phyloP scores from a whole-genome alignment of 1,140 invertebrate genomes.

The Pseudomyrmex flavicornis region DNA sequence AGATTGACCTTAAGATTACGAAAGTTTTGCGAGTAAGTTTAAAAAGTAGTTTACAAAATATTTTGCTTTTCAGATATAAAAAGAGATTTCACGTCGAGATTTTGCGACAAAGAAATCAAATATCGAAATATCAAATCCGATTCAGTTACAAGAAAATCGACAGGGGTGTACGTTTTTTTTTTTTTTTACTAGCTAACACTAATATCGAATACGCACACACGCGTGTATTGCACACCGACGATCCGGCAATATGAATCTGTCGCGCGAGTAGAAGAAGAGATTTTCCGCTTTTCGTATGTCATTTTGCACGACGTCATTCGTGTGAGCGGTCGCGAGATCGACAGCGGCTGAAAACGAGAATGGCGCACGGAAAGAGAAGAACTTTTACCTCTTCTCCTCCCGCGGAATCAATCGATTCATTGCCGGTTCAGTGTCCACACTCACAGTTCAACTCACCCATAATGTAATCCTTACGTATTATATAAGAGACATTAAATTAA shows the following conservation, averaged over 20 bases:
- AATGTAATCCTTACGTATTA: constrained; percentile 53
- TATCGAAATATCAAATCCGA: constrained; percentile 54
- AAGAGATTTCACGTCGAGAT: too few relatives aligned
- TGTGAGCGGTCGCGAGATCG: too few relatives aligned
- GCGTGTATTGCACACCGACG: constrained; percentile 9
- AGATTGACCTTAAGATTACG: neutral
- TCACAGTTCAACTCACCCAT: constrained; percentile 63
- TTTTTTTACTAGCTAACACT: constrained; percentile 72
- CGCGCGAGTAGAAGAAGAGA: too few relatives aligned
- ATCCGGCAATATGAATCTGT: too few relatives aligned
- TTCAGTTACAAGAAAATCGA: constrained; percentile 36
- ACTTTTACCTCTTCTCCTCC: too few relatives aligned
- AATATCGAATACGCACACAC: constrained; percentile 57
- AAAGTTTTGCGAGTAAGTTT: constrained; percentile 6
- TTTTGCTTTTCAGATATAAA: constrained; percentile 25
- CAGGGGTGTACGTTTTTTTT: constrained; percentile 1
- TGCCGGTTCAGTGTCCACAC: constrained; percentile 19
- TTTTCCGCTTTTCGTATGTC: too few relatives aligned
- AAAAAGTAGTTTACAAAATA: constrained; percentile 38
- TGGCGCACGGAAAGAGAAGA: too few relatives aligned
- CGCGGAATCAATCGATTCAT: too few relatives aligned
- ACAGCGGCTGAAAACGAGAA: too few relatives aligned
- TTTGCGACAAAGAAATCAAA: constrained; percentile 6
- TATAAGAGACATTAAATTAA: constrained; percentile 67
- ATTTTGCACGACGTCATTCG: too few relatives aligned